Evolutionary conservation across 1,140 invertebrate genomes (phyloP).

Genomic region (Semibalanus balanoides): DNA sequence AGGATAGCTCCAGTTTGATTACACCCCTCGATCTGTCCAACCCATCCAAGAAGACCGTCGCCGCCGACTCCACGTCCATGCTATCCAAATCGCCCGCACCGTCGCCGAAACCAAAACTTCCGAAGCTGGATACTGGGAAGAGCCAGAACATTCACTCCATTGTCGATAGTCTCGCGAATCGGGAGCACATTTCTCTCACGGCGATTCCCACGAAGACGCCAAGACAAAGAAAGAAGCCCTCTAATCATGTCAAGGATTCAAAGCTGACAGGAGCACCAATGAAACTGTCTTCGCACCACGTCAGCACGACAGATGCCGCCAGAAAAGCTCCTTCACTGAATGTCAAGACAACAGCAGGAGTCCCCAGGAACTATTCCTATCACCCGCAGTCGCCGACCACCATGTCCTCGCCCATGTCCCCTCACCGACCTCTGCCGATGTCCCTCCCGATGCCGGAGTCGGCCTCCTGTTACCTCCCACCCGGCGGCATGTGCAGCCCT

Average conservation of each 20-base stretch:
- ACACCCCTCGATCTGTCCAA: not conserved
- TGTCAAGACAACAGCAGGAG: too few relatives aligned
- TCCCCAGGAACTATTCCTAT: not conserved
- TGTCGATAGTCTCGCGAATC: not conserved
- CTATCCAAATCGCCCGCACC: not conserved
- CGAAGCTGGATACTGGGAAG: not conserved
- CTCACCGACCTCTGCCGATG: too few relatives aligned
- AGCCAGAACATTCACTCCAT: not conserved
- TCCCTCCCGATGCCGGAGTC: not conserved
- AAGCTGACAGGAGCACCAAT: not conserved
- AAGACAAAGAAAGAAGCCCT: too few relatives aligned
- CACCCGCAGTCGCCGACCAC: too few relatives aligned
- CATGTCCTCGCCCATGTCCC: not conserved
- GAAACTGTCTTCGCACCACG: not conserved
- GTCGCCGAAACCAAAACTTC: not conserved
- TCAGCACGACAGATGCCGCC: not conserved
- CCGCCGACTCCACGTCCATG: not conserved
- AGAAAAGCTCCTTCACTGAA: not conserved
- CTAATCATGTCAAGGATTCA: not conserved
- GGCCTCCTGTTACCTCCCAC: not conserved
- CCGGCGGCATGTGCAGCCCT: not conserved
- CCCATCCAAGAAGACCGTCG: not conserved
- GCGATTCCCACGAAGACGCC: not conserved
- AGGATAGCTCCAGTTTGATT: not conserved
- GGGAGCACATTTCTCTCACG: not conserved